phyloP scores from a whole-genome alignment of 2,888 invertebrate species.

The Agrotis segetum region DNA sequence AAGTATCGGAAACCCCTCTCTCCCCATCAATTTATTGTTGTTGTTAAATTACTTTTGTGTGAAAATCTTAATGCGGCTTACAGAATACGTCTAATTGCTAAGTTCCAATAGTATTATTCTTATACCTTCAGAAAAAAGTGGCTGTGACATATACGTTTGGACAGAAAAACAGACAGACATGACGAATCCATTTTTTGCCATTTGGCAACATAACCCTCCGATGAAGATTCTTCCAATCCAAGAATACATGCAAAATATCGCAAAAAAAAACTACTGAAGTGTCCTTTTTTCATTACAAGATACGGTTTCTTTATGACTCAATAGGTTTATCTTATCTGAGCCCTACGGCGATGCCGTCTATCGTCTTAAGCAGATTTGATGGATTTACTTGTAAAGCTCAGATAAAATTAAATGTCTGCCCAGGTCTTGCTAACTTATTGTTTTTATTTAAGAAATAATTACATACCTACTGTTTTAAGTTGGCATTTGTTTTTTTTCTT shows the following conservation, averaged over 20 bases:
- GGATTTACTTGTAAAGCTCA: slow-evolving; percentile 31
- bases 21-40: too few species aligned
- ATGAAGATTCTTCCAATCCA: neutral
- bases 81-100: too few species aligned
- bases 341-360: slow-evolving; percentile 34
- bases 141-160: too few species aligned
- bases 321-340: slow-evolving; percentile 32
- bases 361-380: slow-evolving; percentile 43
- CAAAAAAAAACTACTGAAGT: neutral
- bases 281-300: neutral
- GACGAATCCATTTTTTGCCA: too few species aligned
- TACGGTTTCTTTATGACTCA: slow-evolving; percentile 31
- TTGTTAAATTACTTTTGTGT: too few species aligned
- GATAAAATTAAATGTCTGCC: slow-evolving; percentile 38
- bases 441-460: neutral
- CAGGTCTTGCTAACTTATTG: slow-evolving; percentile 5
- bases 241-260: neutral
- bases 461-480: neutral
- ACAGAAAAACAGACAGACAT: too few species aligned
- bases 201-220: too few species aligned
- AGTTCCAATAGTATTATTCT: too few species aligned
- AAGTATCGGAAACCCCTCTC: too few species aligned
- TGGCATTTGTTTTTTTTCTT: neutral
- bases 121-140: too few species aligned
- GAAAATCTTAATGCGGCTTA: too few species aligned